Conservation (phyloP, 1,140 invertebrate species). For the Armadillidium nasatum region DNA sequence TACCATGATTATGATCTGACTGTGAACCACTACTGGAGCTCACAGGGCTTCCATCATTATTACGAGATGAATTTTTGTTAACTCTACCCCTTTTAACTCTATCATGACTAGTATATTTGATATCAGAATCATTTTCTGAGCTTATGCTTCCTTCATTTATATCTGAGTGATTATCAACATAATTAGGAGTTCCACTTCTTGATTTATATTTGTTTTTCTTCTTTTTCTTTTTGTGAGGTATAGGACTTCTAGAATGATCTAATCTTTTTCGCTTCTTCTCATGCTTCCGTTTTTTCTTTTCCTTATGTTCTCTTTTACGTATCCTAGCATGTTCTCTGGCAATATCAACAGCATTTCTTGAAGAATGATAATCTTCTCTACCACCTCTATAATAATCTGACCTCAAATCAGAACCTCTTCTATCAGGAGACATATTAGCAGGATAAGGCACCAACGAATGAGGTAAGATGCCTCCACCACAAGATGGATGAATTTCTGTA, state of each 20-base stretch:
- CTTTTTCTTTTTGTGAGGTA: slow-evolving; percentile 41
- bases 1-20: slow-evolving; percentile 29
- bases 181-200: slow-evolving; percentile 38
- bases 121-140: slow-evolving; percentile 37
- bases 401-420: slow-evolving; percentile 37
- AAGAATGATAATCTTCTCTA: slow-evolving; percentile 37
- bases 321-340: slow-evolving; percentile 38
- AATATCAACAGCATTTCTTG: slow-evolving; percentile 36
- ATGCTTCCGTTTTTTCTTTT: slow-evolving; percentile 43
- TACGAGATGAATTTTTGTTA: slow-evolving; percentile 19
- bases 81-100: neutral
- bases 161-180: slow-evolving; percentile 27
- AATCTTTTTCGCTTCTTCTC: slow-evolving; percentile 39
- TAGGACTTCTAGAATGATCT: slow-evolving; percentile 40
- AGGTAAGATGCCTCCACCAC: slow-evolving; percentile 16
- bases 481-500: neutral
- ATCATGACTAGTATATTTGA: slow-evolving; percentile 37
- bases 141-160: slow-evolving; percentile 28
- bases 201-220: slow-evolving; percentile 44
- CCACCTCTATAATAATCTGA: slow-evolving; percentile 34
- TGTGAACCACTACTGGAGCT: slow-evolving; percentile 34
- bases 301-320: slow-evolving; percentile 41
- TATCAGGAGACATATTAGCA: slow-evolving; percentile 43
- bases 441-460: slow-evolving; percentile 43
- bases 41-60: slow-evolving; percentile 33